A percentile compares a stretch with the other conserved stretches of the same genome.
These are phyloP conservation scores for Hirtodrosophila trivittata DNA, from an alignment of 2,888 invertebrate genomes.

Conservation along the genomic window DNA sequence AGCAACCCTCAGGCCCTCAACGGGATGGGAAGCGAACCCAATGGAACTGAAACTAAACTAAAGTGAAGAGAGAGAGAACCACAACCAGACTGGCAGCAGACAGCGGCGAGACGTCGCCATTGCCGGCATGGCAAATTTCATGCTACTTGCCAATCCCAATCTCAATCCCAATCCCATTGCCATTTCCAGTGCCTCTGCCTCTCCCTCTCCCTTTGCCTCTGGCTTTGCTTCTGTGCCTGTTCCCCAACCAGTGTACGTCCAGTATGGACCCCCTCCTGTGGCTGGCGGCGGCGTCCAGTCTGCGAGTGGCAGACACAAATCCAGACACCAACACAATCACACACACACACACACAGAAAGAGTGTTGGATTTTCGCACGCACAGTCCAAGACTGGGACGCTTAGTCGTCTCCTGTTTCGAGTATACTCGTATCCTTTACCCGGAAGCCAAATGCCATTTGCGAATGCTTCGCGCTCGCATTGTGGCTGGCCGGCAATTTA, in stretches of 20 bases:
- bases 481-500: constrained; percentile 68
- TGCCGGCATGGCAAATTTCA: constrained; percentile 47
- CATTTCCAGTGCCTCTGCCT: constrained; percentile 1
- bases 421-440: constrained; percentile 65
- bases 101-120: constrained; percentile 74
- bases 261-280: constrained; percentile 7
- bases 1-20: constrained; percentile 43
- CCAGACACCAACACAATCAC: constrained; percentile 29
- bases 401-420: constrained; percentile 33
- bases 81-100: constrained; percentile 69
- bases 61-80: constrained; percentile 10
- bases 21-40: constrained; percentile 2
- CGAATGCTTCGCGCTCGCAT: constrained; percentile 50
- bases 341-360: constrained; percentile 41
- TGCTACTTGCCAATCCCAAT: constrained; percentile 20
- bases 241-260: neutral
- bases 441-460: constrained; percentile 74
- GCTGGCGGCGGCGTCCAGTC: constrained; percentile 70
- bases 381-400: constrained; percentile 25
- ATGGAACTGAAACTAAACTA: neutral
- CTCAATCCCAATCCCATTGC: neutral
- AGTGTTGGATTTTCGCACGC: constrained; percentile 78
- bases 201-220: neutral
- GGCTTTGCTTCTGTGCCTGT: neutral
- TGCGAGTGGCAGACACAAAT: constrained; percentile 47